Evolutionary conservation across 2,797 vertebrate species (phyloP), one percentile per base, ranked within the genome.

Genomic region (Thaleichthys pacificus): DNA sequence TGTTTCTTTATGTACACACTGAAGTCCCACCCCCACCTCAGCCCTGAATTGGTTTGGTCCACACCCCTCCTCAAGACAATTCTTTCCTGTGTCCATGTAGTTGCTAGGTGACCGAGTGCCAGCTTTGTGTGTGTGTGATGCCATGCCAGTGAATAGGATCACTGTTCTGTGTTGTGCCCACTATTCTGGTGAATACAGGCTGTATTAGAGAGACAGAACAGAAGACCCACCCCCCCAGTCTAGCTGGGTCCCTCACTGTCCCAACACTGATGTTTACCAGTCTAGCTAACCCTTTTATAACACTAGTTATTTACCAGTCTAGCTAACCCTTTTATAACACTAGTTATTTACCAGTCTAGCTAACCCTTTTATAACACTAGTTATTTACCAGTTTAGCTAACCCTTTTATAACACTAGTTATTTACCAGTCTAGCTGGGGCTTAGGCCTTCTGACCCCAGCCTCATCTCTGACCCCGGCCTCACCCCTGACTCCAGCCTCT

Each of bases 81-180:
- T 77, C 83, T 87, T 87, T 85, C 80, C 85, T 77, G 76, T 86
- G 68, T 58, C 79, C 0, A 38, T 71, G 73, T 60, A 22, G 91
- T 91, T 91, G 89, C 91, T 88, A 86, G 80, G 89, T 74, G 78
- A 89, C 70, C 17, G 51, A 19, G 38, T 66, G 70, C 61, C 71
- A 65, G 66, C 28, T 42, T 60, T 66, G 49, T 58, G 70, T 58
- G 32, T 17, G 58, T 30, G 76, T 60, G 65, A 61, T 70, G 70
- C 35, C 38, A 66, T 77, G 74, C 77, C 77, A 57, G 83, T 89
- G 88, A 91, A 91, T 85, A 88, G 83, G 83, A 83, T 77, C 71
- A 68, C 84, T 89, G 87, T 87, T 89, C 81, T 82, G 82, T 80
- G 77, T 85, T 80, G 49, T 86, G 81, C 73, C 78, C 84, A 83